phyloP scores from a whole-genome alignment of 1,140 invertebrate species.

The Paracyclopina nana region DNA sequence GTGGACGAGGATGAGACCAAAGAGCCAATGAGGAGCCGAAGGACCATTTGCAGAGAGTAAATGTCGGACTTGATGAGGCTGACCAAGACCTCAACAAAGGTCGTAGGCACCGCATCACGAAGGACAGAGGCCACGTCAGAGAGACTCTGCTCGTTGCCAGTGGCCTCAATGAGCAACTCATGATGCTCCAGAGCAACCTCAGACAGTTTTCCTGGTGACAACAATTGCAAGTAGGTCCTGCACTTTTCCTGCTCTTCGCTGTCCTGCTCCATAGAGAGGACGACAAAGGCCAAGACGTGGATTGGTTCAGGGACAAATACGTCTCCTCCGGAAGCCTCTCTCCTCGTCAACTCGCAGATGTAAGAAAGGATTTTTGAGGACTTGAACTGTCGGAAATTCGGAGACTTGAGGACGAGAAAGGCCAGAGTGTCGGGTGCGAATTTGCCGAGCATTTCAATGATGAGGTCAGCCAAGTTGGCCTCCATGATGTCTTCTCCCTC shows the following conservation, averaged over 20 bases:
- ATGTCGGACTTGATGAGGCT: slow-evolving; percentile 6
- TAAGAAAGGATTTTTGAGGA: slow-evolving; percentile 1
- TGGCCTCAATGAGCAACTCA: background rate
- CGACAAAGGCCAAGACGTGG: slow-evolving; percentile 3
- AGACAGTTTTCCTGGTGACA: background rate
- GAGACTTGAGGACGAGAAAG: slow-evolving; percentile 3
- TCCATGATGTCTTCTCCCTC: background rate
- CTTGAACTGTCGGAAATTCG: slow-evolving; percentile 7
- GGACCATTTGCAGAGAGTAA: background rate
- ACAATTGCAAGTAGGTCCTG: background rate
- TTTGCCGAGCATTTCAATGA: slow-evolving; percentile 4
- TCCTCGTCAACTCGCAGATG: background rate
- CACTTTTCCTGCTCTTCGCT: background rate
- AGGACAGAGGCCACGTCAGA: slow-evolving; percentile 10
- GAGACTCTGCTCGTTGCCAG: background rate
- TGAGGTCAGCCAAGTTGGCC: background rate
- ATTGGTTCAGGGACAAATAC: background rate
- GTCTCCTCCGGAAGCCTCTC: background rate
- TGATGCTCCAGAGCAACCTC: slow-evolving; percentile 3
- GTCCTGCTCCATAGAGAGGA: background rate
- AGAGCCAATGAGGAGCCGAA: background rate
- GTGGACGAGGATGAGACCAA: background rate
- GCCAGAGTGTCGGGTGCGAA: background rate
- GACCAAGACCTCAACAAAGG: slow-evolving; percentile 8
- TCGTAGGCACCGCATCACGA: background rate